Evolutionary conservation across 2,113 vertebrate species (phyloP).

Genomic region (Todiramphus saurophagus): DNA sequence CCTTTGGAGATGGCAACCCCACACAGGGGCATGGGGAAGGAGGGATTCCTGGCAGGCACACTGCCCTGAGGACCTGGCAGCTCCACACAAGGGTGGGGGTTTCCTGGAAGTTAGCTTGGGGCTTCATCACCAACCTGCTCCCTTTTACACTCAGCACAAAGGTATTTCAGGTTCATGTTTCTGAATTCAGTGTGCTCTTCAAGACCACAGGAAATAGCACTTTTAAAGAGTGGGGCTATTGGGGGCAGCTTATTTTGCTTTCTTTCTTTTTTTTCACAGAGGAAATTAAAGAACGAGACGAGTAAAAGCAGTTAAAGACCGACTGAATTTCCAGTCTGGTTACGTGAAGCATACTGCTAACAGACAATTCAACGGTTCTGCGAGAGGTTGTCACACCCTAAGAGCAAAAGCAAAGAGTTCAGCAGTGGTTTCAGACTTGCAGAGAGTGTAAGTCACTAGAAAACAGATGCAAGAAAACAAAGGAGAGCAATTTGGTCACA

Average conservation of each 20-base stretch:
- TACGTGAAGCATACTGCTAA: background rate
- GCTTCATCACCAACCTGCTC: background rate
- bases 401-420: background rate
- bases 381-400: conserved; percentile 4
- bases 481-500: background rate
- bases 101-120: background rate
- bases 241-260: background rate
- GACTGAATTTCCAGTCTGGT: background rate
- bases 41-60: fast-evolving
- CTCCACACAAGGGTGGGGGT: fast-evolving
- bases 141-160: background rate
- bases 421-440: background rate
- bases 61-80: background rate
- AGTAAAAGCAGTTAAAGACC: background rate
- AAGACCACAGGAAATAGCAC: conserved; percentile 55
- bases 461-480: background rate
- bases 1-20: background rate
- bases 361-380: background rate
- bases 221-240: background rate
- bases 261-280: background rate
- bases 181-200: background rate
- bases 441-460: background rate
- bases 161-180: background rate
- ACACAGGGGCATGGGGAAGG: background rate
- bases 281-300: background rate